These are phyloP conservation scores for Gobius niger DNA, from an alignment of 2,113 vertebrate genomes.

Conservation along the genomic window DNA sequence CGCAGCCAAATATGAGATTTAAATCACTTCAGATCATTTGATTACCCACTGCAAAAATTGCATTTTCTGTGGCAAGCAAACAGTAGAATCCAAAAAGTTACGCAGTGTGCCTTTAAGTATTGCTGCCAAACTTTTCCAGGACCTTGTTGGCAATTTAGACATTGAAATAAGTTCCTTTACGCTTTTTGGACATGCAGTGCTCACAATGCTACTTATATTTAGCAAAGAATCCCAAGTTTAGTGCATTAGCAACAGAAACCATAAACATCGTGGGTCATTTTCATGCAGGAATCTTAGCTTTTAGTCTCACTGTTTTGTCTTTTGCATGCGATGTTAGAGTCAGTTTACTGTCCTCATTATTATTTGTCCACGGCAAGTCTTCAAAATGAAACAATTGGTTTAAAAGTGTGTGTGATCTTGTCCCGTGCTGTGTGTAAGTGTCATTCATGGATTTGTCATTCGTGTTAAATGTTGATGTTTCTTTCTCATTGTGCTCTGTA, in stretches of 20 bases:
- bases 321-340: conserved; percentile 40
- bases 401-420: conserved; percentile 17
- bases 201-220: not conserved
- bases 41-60: too few relatives aligned
- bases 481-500: conserved; percentile 12
- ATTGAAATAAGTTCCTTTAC: too few relatives aligned
- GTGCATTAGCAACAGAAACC: not conserved
- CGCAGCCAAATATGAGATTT: too few relatives aligned
- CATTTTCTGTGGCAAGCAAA: too few relatives aligned
- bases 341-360: conserved; percentile 2
- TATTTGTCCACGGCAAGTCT: conserved; percentile 31
- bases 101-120: too few relatives aligned
- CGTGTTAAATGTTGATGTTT: conserved; percentile 32
- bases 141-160: too few relatives aligned
- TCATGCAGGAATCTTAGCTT: conserved; percentile 29
- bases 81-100: too few relatives aligned
- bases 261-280: conserved; percentile 33
- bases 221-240: not conserved
- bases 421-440: conserved; percentile 17
- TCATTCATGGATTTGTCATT: conserved; percentile 17
- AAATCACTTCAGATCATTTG: too few relatives aligned
- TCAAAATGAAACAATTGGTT: conserved; percentile 64
- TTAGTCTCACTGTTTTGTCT: conserved; percentile 45
- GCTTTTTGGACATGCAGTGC: too few relatives aligned
- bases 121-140: too few relatives aligned